Evolutionary conservation across 1,140 invertebrate genomes (phyloP).

Genomic region (Gryon sp.): DNA sequence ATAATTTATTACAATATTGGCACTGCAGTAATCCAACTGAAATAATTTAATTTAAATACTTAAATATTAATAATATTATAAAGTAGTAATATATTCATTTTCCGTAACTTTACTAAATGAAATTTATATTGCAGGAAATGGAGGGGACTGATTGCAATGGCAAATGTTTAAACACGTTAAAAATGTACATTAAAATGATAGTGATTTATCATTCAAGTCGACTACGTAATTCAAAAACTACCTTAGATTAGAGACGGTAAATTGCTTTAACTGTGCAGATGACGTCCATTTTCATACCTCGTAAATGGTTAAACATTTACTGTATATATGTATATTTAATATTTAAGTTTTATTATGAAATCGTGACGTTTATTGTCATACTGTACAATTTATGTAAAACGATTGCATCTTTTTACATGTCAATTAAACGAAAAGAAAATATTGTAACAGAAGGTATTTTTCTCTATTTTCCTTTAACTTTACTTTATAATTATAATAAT

Average conservation of each 20-base stretch:
- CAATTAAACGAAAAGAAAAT: too few relatives aligned
- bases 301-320: slow-evolving; percentile 5
- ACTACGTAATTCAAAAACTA: background rate
- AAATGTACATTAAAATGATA: slow-evolving; percentile 14
- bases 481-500: too few relatives aligned
- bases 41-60: background rate
- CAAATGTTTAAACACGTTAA: slow-evolving; percentile 8
- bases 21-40: background rate
- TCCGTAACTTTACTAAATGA: too few relatives aligned
- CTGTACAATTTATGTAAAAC: too few relatives aligned
- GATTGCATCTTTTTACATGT: too few relatives aligned
- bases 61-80: too few relatives aligned
- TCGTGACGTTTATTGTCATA: too few relatives aligned
- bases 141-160: slow-evolving; percentile 32
- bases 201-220: slow-evolving; percentile 19
- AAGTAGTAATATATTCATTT: background rate
- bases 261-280: background rate
- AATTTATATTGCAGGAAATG: slow-evolving; percentile 8
- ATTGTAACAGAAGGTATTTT: too few relatives aligned
- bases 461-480: too few relatives aligned
- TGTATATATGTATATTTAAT: slow-evolving; percentile 33
- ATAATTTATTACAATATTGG: slow-evolving; percentile 11
- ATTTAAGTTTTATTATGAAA: too few relatives aligned
- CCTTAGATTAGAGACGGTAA: slow-evolving; percentile 4
- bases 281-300: slow-evolving; percentile 8